Evolutionary conservation across 2,888 invertebrate genomes (phyloP), one percentile per base, ranked within the genome.

Genomic region (Lymantria dispar): DNA sequence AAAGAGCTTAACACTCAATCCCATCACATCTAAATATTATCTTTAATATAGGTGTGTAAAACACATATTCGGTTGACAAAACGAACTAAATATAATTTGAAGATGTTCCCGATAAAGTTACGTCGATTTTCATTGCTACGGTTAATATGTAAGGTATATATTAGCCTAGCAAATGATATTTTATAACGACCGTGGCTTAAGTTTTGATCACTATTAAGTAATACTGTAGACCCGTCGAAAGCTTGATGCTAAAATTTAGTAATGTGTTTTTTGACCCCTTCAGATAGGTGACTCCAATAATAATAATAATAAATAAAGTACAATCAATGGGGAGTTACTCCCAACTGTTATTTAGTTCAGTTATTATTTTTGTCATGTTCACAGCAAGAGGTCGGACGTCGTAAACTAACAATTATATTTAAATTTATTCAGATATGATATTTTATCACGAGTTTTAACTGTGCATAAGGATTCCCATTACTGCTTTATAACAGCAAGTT

Each of bases 191-290:
- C 68, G 52, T 61, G 69, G 69, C 68, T 72, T 61, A 78, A 80
- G 72, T 79, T 79, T 80, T 80, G 78, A 83, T 83, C 80, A 76
- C 79, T 74, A 72, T 76, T 78, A 78, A 74, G 76, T 76, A 80
- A 80, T 73, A 69, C 68, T 75, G 78, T 76, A 78, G 80, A 83
- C 82, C 83, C 77, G 85, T 76, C 74, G 82, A 85, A 83, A 85
- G 78, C 77, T 80, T 74, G 79, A 78, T 78, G 81, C 77, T 83
- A 76, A 83, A 85, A 80, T 80, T 74, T 76, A 73, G 78, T 81
- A 83, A 87, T 82, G 82, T 86, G 88, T 87, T 83, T 77, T 87
- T 87, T 88, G 88, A 87, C 86, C 88, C 87, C 81, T 80, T 58
- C 7, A 62, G 59, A 58, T 77, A 78, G 83, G 81, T 80, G 74